These are phyloP conservation scores for Patella pellucida DNA, from an alignment of 2,888 invertebrate genomes.

Conservation along the genomic window DNA sequence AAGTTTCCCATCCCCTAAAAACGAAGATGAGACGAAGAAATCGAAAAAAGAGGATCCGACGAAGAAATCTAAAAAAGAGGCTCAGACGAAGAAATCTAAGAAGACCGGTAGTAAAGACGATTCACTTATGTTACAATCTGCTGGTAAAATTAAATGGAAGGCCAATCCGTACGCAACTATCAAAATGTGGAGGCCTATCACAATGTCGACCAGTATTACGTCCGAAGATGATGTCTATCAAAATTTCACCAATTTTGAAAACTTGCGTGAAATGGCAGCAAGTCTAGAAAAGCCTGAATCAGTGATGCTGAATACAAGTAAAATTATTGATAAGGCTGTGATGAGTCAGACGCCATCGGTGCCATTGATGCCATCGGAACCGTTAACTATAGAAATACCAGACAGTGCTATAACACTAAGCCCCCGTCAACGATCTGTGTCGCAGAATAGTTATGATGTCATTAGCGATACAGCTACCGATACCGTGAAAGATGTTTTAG, in stretches of 20 bases:
- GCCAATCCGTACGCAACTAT: constrained; percentile 58
- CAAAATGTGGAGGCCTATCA: constrained; percentile 60
- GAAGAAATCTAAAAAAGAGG: background rate
- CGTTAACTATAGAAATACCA: background rate
- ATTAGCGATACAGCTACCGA: constrained; percentile 51
- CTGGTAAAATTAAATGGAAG: constrained; percentile 35
- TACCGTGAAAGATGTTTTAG: constrained; percentile 51
- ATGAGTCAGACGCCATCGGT: background rate
- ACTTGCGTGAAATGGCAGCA: constrained; percentile 6
- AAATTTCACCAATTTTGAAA: constrained; percentile 37
- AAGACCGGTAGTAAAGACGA: constrained; percentile 46
- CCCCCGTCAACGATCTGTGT: constrained; percentile 29
- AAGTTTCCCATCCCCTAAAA: constrained; percentile 16
- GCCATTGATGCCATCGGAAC: background rate
- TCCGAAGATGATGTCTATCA: constrained; percentile 41
- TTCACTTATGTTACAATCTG: constrained; percentile 34
- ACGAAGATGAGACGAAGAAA: too few relatives aligned
- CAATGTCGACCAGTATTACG: constrained; percentile 43
- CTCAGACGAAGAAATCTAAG: background rate
- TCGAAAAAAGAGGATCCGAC: constrained; percentile 9
- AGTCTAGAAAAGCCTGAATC: background rate
- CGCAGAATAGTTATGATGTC: constrained; percentile 52
- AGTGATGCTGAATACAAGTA: too few relatives aligned
- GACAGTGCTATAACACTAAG: background rate
- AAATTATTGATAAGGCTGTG: background rate